Evolutionary conservation across 2,797 vertebrate species (phyloP).

Genomic region (Ceryle rudis): DNA sequence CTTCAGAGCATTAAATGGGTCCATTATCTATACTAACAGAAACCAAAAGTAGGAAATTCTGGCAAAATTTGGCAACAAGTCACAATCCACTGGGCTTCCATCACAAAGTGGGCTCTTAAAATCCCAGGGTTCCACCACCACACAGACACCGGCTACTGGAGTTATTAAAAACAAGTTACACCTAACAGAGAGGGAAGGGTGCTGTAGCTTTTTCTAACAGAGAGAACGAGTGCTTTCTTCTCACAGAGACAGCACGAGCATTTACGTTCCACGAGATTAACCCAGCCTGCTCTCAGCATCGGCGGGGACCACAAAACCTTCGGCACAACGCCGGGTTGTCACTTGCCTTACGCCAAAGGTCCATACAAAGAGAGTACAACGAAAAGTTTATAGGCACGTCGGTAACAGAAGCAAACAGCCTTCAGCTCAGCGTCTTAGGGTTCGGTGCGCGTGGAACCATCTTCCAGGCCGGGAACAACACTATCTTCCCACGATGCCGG

Average conservation of each 20-base stretch:
- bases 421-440: neutral
- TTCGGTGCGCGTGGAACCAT: neutral
- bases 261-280: neutral
- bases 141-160: too few relatives aligned
- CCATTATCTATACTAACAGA: neutral
- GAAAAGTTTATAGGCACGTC: neutral
- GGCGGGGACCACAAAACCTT: too few relatives aligned
- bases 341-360: neutral
- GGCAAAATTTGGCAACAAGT: neutral
- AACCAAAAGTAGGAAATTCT: neutral
- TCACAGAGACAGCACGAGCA: neutral
- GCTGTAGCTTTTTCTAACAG: neutral
- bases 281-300: neutral
- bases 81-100: neutral
- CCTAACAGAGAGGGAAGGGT: neutral
- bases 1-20: rapidly evolving
- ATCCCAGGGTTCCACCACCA: neutral
- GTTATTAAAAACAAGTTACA: neutral
- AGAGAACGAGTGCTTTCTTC: neutral
- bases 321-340: neutral
- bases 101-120: neutral
- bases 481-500: neutral
- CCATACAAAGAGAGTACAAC: neutral
- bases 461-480: neutral
- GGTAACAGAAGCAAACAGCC: neutral